Conservation (phyloP, 2,113 vertebrate genomes). For the Tragelaphus strepsiceros region DNA sequence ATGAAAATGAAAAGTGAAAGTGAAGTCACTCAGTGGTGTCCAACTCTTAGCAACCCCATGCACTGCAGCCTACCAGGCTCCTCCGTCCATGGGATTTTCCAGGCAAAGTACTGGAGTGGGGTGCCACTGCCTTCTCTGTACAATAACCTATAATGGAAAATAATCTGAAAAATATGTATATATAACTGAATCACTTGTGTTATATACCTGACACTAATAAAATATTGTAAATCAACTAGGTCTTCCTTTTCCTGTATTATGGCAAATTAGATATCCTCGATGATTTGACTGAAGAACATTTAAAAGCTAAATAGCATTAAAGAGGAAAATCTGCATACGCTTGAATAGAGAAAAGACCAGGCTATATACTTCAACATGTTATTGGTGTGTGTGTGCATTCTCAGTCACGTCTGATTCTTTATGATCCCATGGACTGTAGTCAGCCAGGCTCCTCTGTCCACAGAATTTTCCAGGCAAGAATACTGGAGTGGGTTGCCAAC, state of each 20-base stretch:
- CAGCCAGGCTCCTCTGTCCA: not conserved
- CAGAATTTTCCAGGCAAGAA: not conserved
- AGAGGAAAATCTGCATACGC: constrained; percentile 6
- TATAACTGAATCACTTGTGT: not conserved
- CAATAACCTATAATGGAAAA: not conserved
- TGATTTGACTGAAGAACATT: not conserved
- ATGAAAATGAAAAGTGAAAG: too few relatives aligned
- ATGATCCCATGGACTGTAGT: not conserved
- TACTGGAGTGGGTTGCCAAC: not conserved
- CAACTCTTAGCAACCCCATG: too few relatives aligned
- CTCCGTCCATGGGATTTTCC: too few relatives aligned
- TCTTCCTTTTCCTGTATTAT: not conserved
- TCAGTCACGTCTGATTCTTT: not conserved
- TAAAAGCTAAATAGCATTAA: constrained; percentile 23
- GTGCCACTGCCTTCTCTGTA: not conserved
- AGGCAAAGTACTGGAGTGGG: too few relatives aligned
- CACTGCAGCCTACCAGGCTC: too few relatives aligned
- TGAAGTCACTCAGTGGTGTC: too few relatives aligned
- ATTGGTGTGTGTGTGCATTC: not conserved
- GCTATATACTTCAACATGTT: not conserved
- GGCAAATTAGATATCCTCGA: not conserved
- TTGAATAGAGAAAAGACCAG: not conserved
- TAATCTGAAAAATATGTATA: not conserved
- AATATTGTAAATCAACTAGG: not conserved
- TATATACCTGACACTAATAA: not conserved